These are phyloP conservation scores for Aptenodytes patagonicus DNA, from an alignment of 2,113 vertebrate species.

Conservation along the genomic window DNA sequence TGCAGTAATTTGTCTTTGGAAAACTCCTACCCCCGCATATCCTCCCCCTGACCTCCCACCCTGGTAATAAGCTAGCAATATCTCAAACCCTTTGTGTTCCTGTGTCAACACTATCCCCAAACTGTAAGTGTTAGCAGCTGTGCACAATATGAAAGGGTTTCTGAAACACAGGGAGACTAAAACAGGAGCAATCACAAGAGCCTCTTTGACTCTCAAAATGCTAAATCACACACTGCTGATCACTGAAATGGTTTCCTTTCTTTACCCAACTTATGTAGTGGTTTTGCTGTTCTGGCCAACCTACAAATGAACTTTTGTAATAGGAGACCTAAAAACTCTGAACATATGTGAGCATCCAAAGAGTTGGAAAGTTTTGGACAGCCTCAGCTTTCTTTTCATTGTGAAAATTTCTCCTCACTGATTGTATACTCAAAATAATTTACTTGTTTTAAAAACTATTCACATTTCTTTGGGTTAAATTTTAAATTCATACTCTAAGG, in stretches of 20 bases:
- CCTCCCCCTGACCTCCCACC: constrained; percentile 36
- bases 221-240: constrained; percentile 52
- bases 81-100: constrained; percentile 51
- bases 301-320: constrained; percentile 54
- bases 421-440: not conserved
- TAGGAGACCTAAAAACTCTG: constrained; percentile 30
- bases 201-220: constrained; percentile 52
- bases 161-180: not conserved
- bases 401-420: not conserved
- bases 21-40: not conserved
- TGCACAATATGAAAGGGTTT: constrained; percentile 43
- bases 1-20: not conserved
- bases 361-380: not conserved
- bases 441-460: not conserved
- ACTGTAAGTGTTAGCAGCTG: constrained; percentile 61
- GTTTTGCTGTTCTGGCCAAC: constrained; percentile 44
- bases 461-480: not conserved
- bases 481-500: not conserved
- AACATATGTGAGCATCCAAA: constrained; percentile 1
- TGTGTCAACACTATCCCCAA: constrained; percentile 59
- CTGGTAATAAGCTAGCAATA: constrained; percentile 35
- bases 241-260: constrained; percentile 38
- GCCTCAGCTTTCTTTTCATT: not conserved
- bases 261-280: constrained; percentile 25
- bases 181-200: constrained; percentile 54